Evolutionary conservation across 1,140 invertebrate species (phyloP), one percentile per base, ranked within the genome.

Genomic region (Chironomus tepperi): DNA sequence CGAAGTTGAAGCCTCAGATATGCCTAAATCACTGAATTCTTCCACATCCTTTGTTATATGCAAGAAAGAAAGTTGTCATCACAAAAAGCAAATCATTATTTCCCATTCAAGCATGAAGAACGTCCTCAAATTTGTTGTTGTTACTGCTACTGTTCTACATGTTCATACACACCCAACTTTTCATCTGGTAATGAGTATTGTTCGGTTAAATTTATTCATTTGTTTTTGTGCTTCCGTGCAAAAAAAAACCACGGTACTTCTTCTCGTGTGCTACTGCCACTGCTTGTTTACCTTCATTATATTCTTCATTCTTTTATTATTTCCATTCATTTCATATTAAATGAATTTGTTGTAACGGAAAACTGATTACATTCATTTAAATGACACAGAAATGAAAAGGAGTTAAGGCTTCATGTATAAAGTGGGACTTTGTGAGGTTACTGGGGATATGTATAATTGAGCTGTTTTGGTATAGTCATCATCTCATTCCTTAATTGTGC

Each of bases 121-220:
- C 47, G 47, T 57, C n/a, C 47, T 57, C 47, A 57, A 57, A 34
- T 34, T 57, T 57, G 47, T 57, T 57, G 47, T 57, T 57, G 12
- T 15, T 57, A 15, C 47, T n/a, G 12, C 9, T 57, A 0, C 47
- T 34, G 24, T 34, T 34, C 24, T 34, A 5, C 24, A 34, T 34
- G 24, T 34, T 34, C 24, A 34, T 34, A 34, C 24, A 34, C 24
- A 34, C 24, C 24, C 24, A 34, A 34, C n/a, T 12, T 15, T 12
- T 15, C 12, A n/a, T 57, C 47, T 57, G 9, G 12, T 57, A 57
- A 57, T 57, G 12, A 57, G 12, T 12, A 57, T 57, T n/a, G 47
- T n/a, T 57, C 47, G 10, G 47, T 18, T 10, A 70, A 70, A 70
- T 70, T 70, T 70, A 70, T 70, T 70, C 65, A 70, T 70, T 70